A percentile compares a stretch with the other conserved stretches of the same genome.
These are phyloP conservation scores for Conops quadrifasciatus DNA, from an alignment of 2,888 invertebrate genomes.

Conservation along the genomic window DNA sequence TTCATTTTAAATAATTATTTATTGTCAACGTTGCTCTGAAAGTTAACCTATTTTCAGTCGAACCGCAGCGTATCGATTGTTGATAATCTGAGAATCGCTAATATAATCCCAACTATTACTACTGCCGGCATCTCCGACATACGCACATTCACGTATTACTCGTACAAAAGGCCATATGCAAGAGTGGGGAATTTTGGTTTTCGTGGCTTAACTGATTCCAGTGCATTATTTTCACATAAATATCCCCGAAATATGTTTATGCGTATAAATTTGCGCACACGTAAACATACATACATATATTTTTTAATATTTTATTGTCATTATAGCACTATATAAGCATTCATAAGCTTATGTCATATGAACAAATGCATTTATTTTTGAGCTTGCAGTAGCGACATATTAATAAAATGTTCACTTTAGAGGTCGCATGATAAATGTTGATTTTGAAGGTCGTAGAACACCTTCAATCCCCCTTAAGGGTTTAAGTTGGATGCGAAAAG, in stretches of 20 bases:
- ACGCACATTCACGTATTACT: neutral
- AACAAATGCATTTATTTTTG: too few species aligned
- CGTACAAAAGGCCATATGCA: neutral
- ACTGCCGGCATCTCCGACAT: slow-evolving; percentile 7
- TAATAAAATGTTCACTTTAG: too few species aligned
- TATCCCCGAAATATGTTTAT: slow-evolving; percentile 15
- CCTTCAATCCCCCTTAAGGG: too few species aligned
- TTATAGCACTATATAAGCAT: too few species aligned
- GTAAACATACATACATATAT: neutral
- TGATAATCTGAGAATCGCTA: slow-evolving; percentile 34
- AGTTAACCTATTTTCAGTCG: slow-evolving; percentile 37
- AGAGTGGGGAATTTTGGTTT: slow-evolving; percentile 7
- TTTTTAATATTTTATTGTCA: too few species aligned
- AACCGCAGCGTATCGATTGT: slow-evolving; percentile 25
- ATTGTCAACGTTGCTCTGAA: slow-evolving; percentile 32
- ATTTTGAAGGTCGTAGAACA: too few species aligned
- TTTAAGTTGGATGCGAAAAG: too few species aligned
- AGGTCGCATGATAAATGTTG: too few species aligned
- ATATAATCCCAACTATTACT: slow-evolving; percentile 23
- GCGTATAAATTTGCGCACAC: neutral
- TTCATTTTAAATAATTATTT: slow-evolving; percentile 35
- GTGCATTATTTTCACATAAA: slow-evolving; percentile 33
- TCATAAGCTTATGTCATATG: too few species aligned
- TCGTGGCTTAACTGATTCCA: slow-evolving; percentile 32
- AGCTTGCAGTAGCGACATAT: too few species aligned